Percentiles rank a stretch among this genome's conserved stretches.
phyloP scores from a whole-genome alignment of 2,797 vertebrate species.

The Uromys caudimaculatus region DNA sequence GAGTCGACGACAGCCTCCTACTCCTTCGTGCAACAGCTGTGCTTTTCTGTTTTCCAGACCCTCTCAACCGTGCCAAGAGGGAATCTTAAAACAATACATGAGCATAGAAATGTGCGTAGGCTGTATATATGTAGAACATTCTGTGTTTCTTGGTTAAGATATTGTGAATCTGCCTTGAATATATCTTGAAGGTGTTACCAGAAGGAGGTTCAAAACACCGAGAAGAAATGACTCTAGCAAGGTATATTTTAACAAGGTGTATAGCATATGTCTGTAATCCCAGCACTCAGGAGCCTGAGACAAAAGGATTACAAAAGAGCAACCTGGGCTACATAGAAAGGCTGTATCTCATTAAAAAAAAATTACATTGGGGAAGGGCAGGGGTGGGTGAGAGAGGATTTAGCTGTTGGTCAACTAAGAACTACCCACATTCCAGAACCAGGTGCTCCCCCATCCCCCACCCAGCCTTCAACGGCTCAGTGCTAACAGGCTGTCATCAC shows the following conservation, averaged over 20 bases:
- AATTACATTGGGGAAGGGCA: not conserved
- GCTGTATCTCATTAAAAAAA: not conserved
- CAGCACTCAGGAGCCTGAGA: not conserved
- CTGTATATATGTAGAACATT: not conserved
- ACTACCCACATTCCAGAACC: not conserved
- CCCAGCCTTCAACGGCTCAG: not conserved
- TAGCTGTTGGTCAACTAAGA: not conserved
- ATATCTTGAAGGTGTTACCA: constrained; percentile 13
- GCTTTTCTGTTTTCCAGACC: constrained; percentile 12
- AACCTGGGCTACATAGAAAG: not conserved
- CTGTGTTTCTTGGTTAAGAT: constrained; percentile 17
- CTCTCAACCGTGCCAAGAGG: not conserved
- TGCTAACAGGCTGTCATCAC: not conserved
- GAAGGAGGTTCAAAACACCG: not conserved
- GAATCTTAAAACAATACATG: constrained; percentile 40
- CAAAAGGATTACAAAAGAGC: not conserved
- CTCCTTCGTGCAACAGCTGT: not conserved
- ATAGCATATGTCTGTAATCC: not conserved
- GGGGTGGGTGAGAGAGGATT: not conserved
- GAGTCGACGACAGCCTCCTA: constrained; percentile 11
- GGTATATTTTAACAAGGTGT: not conserved
- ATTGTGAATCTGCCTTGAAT: not conserved
- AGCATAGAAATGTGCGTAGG: not conserved
- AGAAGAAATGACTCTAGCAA: not conserved
- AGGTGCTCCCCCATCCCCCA: not conserved